phyloP scores from a whole-genome alignment of 2,797 vertebrate genomes.

The Chrosomus eos region DNA sequence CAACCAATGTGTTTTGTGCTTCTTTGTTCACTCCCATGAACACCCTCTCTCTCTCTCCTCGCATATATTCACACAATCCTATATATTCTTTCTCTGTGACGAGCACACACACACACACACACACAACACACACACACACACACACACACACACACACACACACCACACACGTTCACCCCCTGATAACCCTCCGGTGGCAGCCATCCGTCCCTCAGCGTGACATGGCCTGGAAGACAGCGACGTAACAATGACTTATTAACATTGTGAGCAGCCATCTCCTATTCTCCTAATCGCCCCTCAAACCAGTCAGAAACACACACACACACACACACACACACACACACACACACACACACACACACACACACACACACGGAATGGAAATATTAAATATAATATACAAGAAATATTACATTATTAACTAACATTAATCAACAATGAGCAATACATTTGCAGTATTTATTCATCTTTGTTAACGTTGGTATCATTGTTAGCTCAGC shows the following conservation, averaged over 20 bases:
- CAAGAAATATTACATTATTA: neutral
- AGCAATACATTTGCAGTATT: neutral
- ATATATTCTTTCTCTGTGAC: conserved; percentile 19
- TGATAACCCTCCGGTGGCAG: conserved; percentile 60
- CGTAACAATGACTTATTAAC: conserved; percentile 63
- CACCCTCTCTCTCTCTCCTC: conserved; percentile 15
- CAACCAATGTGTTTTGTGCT: neutral
- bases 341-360: neutral
- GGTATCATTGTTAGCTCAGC: neutral
- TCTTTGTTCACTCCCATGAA: conserved; percentile 11
- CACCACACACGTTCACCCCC: conserved; percentile 28
- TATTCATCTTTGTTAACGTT: neutral
- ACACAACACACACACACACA: no score
- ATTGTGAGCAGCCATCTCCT: conserved; percentile 60
- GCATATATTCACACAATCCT: conserved; percentile 21
- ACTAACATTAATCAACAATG: neutral
- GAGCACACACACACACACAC: conserved; percentile 9
- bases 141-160: conserved; percentile 15
- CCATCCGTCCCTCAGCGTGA: conserved; percentile 66
- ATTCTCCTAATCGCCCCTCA: conserved; percentile 38
- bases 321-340: neutral
- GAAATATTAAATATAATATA: no score
- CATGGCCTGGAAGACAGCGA: conserved; percentile 59
- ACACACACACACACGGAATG: no score
- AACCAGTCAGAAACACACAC: neutral